Conservation (phyloP, 2,888 invertebrate species). For the Ligdia adustata region DNA sequence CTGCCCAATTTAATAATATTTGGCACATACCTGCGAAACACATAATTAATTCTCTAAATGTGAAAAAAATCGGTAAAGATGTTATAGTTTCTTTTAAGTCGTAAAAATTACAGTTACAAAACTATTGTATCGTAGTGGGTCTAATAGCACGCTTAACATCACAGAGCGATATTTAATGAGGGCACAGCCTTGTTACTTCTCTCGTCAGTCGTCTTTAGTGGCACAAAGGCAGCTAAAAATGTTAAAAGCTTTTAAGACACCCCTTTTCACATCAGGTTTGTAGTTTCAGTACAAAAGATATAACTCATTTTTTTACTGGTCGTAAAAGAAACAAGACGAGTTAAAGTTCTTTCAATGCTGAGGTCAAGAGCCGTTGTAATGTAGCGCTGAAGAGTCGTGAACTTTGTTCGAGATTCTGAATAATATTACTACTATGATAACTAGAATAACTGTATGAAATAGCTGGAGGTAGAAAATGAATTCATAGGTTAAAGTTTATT, state of each 20-base stretch:
- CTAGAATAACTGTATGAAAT: not conserved
- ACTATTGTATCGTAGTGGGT: no score
- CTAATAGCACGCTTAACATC: not conserved
- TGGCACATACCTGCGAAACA: no score
- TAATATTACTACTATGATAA: not conserved
- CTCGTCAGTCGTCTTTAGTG: not conserved
- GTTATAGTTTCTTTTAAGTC: no score
- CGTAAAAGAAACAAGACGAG: constrained; percentile 4
- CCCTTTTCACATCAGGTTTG: not conserved
- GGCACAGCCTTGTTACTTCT: not conserved
- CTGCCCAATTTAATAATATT: no score
- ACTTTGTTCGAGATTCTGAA: not conserved
- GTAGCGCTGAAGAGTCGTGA: no score
- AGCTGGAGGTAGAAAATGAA: no score
- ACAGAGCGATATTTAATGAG: not conserved
- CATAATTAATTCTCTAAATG: no score
- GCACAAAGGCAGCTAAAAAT: not conserved
- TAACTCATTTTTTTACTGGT: constrained; percentile 6
- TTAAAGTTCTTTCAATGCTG: constrained; percentile 5
- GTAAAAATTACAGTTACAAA: no score
- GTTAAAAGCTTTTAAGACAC: not conserved
- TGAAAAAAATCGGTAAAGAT: no score
- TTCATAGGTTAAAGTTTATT: no score
- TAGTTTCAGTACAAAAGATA: constrained; percentile 10
- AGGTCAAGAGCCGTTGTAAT: constrained; percentile 2